Base-by-base conservation (phyloP, 2,888 invertebrate species). In the Amiota minor region DNA sequence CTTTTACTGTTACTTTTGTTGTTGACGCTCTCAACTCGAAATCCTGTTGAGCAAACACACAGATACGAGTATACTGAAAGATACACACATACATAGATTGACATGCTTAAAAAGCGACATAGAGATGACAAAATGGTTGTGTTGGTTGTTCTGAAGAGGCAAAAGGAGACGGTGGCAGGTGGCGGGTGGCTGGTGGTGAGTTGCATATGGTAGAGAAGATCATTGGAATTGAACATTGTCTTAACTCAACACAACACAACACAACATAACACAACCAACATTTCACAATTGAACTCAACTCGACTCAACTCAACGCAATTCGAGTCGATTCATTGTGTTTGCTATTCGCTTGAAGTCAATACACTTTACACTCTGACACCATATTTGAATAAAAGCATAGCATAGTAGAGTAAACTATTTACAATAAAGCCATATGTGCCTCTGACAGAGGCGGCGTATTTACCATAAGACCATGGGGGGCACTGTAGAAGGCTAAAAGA, bases 281-380 rank as follows among this genome's bases (percentile, higher is more conserved):
- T 35, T 6, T 9, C 53, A 50, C 53, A 50, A n/a, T 50, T 12
- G 4, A n/a, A 50, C 53, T 50, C 53, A 50, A 12, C 12, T n/a
- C 12, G 14, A 50, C 12, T n/a, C n/a, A n/a, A n/a, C 53, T 2
- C 14, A 3, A 12, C 12, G 4, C 53, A 10, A 23, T 2, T 23
- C 2, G 14, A 10, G 20, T 18, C 62, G 62, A 62, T 62, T 23
- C 35, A 20, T 50, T 11, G 47, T 50, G n/a, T 67, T 50, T 65
- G 55, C 59, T 35, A 23, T 11, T 35, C 46, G 35, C 35, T 35
- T 35, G 23, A 55, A 65, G 72, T 65, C 72, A 65, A 70, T 70
- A 70, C 59, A 47, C 75, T 72, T 67, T 72, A 61, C 67, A 74
- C 67, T 70, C 67, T 67, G 70, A 61, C 67, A 68, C 67, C 53